A percentile compares a stretch with the other conserved stretches of the same genome.
phyloP scores from a whole-genome alignment of 2,113 vertebrate genomes.

The Rhabdornis inornatus region DNA sequence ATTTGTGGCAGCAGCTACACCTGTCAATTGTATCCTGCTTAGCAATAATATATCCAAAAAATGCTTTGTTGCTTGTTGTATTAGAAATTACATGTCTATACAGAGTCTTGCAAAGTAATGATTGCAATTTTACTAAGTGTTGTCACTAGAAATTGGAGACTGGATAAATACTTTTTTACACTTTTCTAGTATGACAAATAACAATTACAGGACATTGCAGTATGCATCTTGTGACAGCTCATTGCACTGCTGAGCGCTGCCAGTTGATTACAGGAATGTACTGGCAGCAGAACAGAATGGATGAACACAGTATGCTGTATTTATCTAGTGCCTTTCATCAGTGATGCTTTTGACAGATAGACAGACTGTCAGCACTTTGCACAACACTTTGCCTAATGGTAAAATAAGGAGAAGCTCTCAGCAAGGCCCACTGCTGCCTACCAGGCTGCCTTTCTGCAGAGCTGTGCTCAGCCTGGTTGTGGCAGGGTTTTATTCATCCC shows the following conservation, averaged over 20 bases:
- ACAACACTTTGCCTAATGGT: not conserved
- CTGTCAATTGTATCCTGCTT: not conserved
- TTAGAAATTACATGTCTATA: not conserved
- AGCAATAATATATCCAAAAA: not conserved
- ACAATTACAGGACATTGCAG: not conserved
- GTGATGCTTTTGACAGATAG: not conserved
- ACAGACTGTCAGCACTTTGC: not conserved
- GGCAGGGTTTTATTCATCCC: not conserved
- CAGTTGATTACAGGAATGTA: not conserved
- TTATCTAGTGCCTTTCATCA: not conserved
- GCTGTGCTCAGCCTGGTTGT: not conserved
- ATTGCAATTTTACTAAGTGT: slow-evolving; percentile 5
- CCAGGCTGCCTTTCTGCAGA: not conserved
- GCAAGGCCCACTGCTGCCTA: not conserved
- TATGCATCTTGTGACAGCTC: not conserved
- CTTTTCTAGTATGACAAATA: not conserved
- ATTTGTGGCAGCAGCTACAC: not conserved
- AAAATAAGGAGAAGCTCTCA: not conserved
- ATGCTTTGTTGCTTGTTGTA: not conserved
- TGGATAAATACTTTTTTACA: not conserved
- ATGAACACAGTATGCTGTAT: not conserved
- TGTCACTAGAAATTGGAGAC: not conserved
- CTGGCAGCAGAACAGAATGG: not conserved
- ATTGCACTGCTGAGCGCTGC: not conserved
- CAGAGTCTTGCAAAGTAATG: not conserved